phyloP scores from a whole-genome alignment of 1,140 invertebrate species.

The Caerostris extrusa region DNA sequence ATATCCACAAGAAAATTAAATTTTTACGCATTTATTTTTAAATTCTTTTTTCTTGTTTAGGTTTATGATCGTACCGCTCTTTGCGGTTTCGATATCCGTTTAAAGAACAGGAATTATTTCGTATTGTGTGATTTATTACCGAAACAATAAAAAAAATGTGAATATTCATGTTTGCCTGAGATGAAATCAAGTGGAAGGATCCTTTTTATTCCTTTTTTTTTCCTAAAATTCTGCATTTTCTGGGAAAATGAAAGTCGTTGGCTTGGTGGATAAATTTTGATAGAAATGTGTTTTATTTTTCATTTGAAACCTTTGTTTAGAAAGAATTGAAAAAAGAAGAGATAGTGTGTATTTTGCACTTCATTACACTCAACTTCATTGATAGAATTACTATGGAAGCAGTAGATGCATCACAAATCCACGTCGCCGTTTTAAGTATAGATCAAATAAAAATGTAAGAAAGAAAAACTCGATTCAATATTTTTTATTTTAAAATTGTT shows the following conservation, averaged over 20 bases:
- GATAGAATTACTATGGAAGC: too few species aligned
- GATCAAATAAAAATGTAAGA: too few species aligned
- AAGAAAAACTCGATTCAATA: too few species aligned
- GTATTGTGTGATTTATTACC: not conserved
- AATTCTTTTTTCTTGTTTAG: not conserved
- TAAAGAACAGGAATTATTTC: not conserved
- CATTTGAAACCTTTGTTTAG: not conserved
- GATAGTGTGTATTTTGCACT: too few species aligned
- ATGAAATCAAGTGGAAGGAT: not conserved
- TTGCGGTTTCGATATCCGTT: not conserved
- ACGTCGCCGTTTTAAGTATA: too few species aligned
- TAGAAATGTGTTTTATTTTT: not conserved
- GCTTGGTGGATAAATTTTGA: not conserved
- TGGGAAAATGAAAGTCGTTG: not conserved
- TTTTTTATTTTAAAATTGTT: too few species aligned
- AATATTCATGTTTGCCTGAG: not conserved
- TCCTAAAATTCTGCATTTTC: not conserved
- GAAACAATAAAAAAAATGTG: not conserved
- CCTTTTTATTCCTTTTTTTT: not conserved
- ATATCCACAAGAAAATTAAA: not conserved
- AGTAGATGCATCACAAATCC: too few species aligned
- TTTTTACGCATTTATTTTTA: not conserved
- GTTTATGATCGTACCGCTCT: not conserved
- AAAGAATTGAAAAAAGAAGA: not conserved
- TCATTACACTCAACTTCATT: too few species aligned